Percentiles rank a stretch among this genome's conserved stretches.
Evolutionary conservation across 2,888 invertebrate species (phyloP).

Genomic region (Ormia ochracea): DNA sequence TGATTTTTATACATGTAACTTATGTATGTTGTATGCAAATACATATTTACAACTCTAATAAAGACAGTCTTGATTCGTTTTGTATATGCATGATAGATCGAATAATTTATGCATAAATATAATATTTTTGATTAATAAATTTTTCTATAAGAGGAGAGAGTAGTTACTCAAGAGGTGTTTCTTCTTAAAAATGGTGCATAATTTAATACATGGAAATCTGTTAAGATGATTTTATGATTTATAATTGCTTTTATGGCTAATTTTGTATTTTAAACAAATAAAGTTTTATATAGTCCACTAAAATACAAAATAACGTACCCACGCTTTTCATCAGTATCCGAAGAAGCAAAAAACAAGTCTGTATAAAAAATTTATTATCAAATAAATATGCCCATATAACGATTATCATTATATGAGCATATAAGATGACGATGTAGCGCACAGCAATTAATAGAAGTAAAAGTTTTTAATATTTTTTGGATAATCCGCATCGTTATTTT

Average conservation of each 20-base stretch:
- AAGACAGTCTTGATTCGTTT: conserved; percentile 61
- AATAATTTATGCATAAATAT: neutral
- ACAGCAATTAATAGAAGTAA: too few relatives aligned
- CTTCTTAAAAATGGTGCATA: neutral
- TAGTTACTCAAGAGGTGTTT: neutral
- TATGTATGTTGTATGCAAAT: conserved; percentile 35
- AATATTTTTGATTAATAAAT: too few relatives aligned
- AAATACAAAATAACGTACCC: too few relatives aligned
- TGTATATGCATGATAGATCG: conserved; percentile 17
- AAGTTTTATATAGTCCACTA: neutral
- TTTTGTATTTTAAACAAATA: conserved; percentile 7
- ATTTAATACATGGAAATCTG: conserved; percentile 9
- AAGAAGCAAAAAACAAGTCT: too few relatives aligned
- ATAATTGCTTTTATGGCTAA: neutral
- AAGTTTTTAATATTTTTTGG: too few relatives aligned
- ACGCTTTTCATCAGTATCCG: too few relatives aligned
- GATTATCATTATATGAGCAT: too few relatives aligned
- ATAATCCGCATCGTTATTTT: too few relatives aligned
- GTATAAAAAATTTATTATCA: too few relatives aligned
- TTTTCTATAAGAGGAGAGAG: too few relatives aligned
- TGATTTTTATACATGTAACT: neutral
- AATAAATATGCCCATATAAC: too few relatives aligned
- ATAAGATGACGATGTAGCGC: too few relatives aligned
- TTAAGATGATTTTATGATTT: conserved; percentile 15
- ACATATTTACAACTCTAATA: conserved; percentile 55